Conservation (phyloP, 2,113 vertebrate species). For the Brachyhypopomus gauderio region DNA sequence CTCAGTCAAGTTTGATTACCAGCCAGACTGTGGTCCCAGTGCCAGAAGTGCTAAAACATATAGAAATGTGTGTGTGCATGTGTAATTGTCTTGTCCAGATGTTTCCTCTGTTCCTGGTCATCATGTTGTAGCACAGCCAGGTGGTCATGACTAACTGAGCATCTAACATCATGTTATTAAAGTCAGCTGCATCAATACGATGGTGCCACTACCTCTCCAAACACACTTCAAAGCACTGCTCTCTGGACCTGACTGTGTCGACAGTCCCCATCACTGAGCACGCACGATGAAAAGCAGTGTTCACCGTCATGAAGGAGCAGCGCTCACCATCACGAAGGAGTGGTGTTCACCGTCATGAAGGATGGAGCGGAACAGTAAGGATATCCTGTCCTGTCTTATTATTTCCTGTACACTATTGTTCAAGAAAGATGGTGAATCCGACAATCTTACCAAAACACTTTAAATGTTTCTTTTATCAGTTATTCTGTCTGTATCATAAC, state of each 20-base stretch:
- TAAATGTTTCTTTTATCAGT: constrained; percentile 36
- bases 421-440: constrained; percentile 1
- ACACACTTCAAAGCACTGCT: constrained; percentile 22
- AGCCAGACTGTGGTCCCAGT: not conserved
- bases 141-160: constrained; percentile 9
- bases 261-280: not conserved
- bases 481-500: constrained; percentile 23
- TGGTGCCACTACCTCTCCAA: not conserved
- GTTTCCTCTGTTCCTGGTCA: constrained; percentile 58
- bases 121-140: constrained; percentile 1
- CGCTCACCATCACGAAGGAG: constrained; percentile 16
- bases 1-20: constrained; percentile 12
- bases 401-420: constrained; percentile 68
- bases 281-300: not conserved
- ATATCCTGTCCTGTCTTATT: constrained; percentile 68
- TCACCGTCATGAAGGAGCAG: constrained; percentile 18
- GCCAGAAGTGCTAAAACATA: not conserved
- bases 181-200: not conserved
- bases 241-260: not conserved
- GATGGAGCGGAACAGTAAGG: constrained; percentile 48
- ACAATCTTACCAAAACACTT: not conserved
- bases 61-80: not conserved
- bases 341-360: constrained; percentile 11
- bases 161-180: not conserved
- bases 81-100: constrained; percentile 57